Conservation (phyloP, 2,888 invertebrate genomes). For the Cyclophora punctaria region DNA sequence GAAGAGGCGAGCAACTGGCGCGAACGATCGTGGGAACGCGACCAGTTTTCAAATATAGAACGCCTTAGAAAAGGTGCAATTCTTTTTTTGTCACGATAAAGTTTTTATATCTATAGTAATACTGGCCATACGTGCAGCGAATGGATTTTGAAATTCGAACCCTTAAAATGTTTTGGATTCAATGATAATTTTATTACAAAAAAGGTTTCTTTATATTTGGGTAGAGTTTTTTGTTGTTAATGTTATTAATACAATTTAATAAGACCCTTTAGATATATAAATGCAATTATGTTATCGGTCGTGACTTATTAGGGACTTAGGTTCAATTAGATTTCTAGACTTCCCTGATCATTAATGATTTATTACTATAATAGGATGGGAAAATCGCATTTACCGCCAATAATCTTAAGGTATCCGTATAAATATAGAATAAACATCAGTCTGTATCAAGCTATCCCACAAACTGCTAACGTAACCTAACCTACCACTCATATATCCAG, state of each 20-base stretch:
- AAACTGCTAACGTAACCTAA: neutral
- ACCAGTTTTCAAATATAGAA: slow-evolving; percentile 68
- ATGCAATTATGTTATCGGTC: too few species aligned
- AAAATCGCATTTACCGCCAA: too few species aligned
- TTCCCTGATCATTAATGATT: too few species aligned
- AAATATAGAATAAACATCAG: too few species aligned
- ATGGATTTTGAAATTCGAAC: slow-evolving; percentile 56
- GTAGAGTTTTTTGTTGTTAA: neutral
- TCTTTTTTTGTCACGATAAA: slow-evolving; percentile 45
- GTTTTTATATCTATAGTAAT: slow-evolving; percentile 53
- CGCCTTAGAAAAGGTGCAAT: slow-evolving; percentile 74
- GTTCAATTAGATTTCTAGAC: too few species aligned
- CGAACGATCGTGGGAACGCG: slow-evolving; percentile 72
- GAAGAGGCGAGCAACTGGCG: slow-evolving; percentile 69
- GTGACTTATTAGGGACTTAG: too few species aligned
- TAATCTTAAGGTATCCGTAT: too few species aligned
- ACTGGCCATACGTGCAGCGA: slow-evolving; percentile 44
- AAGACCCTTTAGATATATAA: too few species aligned
- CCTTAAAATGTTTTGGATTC: slow-evolving; percentile 26
- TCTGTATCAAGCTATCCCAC: too few species aligned
- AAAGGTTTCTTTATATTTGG: slow-evolving; percentile 1
- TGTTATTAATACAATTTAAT: too few species aligned
- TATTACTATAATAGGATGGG: too few species aligned
- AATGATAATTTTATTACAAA: slow-evolving; percentile 17
- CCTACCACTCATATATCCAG: neutral